Base-by-base conservation (phyloP, 2,797 vertebrate species). In the Nannoperca obscura region DNA sequence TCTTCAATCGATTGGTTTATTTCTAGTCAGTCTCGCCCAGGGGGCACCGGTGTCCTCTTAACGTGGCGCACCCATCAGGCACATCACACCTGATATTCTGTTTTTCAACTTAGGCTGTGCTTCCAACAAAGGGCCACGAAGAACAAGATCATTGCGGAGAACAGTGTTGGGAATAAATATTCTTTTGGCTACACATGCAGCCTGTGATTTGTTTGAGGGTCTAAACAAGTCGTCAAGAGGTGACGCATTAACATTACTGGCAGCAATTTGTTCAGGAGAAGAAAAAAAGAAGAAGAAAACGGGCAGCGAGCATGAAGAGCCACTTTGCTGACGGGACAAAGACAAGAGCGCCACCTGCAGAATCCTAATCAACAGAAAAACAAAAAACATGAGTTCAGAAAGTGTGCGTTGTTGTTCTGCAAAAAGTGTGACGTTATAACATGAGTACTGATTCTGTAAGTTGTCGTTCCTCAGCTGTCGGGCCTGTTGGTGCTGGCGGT, bases 401-500 rank as follows among this genome's bases (percentile, higher is more conserved):
- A 40, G 2, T 46, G 24, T 42, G 22, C 12, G 9, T 71, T n/a
- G 6, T 42, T 24, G 3, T 55, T 61, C 5, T 49, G 63, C 22
- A 34, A 0, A 61, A 49, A 40, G 27, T 72, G 32, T 42, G 19
- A 58, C 1, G n/a, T 20, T 9, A 8, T 24, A 15, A 64, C 12
- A 6, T 54, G 19, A 61, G 63, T 47, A 36, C 9, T 64, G 13
- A 70, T 54, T 2, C 7, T 42, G 3, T 55, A 3, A 13, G 69
- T 46, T 34, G 1, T 71, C 42, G 0, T 76, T 74, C 44, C 80
- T 40, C 95, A 99, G 98, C 91, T 99, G 93, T 96, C 96, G 0
- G 98, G 98, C 75, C 84, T 97, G 14, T 86, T 97, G 74, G 96
- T 99, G 83, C 92, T 99, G 85, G 96, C 96, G 3, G 96, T 99